A percentile compares a stretch with the other conserved stretches of the same genome.
These are phyloP conservation scores for Busseola fusca DNA, from an alignment of 2,888 invertebrate species.

Conservation along the genomic window DNA sequence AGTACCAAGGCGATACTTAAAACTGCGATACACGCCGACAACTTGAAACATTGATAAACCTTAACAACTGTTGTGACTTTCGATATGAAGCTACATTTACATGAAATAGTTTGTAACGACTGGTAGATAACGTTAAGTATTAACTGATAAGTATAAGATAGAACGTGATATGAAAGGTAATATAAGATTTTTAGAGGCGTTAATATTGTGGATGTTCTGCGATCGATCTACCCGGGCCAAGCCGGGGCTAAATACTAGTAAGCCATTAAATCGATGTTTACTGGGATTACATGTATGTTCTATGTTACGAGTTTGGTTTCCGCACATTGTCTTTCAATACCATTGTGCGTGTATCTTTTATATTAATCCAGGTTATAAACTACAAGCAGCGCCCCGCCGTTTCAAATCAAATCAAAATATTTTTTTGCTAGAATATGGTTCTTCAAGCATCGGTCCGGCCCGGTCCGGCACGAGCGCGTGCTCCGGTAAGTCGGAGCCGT, in stretches of 20 bases:
- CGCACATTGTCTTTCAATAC: no score
- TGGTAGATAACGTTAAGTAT: neutral
- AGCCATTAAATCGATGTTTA: no score
- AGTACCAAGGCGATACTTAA: conserved; percentile 24
- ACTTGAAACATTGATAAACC: conserved; percentile 26
- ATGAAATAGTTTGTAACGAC: neutral
- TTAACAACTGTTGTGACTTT: neutral
- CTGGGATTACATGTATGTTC: no score
- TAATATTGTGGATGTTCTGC: neutral
- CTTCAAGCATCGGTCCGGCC: no score
- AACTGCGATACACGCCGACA: conserved; percentile 1
- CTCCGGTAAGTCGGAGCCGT: no score
- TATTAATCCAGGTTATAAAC: no score
- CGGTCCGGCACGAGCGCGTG: no score
- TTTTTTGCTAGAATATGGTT: no score
- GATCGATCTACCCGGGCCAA: neutral
- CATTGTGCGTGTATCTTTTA: no score
- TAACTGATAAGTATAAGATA: neutral
- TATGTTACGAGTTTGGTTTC: no score
- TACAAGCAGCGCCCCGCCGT: no score
- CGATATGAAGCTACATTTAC: neutral
- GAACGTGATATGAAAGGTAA: neutral
- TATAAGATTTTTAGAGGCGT: neutral
- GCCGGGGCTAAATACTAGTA: neutral
- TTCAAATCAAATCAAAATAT: no score